Base-by-base conservation (phyloP, 2,797 vertebrate species). In the Botia almorhae region DNA sequence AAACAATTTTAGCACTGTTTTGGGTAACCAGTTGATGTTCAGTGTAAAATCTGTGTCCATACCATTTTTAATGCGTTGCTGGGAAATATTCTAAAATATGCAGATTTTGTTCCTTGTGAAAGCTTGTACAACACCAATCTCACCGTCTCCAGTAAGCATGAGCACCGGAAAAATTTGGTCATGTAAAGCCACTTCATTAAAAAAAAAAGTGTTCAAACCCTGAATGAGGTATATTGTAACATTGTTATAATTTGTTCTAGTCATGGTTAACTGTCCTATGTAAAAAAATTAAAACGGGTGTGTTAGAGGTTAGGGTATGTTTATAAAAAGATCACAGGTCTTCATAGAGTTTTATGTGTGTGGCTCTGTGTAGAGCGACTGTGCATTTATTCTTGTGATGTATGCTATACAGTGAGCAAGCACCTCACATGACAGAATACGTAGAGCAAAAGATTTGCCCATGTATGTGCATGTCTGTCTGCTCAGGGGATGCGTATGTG, bases 401-500 rank as follows among this genome's bases (percentile, higher is more conserved):
- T 68, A 23, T 2, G 10, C 55, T 68, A 50, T 74, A 55, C 29
- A 51, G 58, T 26, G 33, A 46, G 4, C 65, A 1, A 71, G 58
- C 70, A 69, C 74, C 71, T 71, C 19, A 21, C 21, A 43, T 58
- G 67, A 29, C 36, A 43, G 67, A 76, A 69, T 63, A 69, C 69
- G 39, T 68, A n/a, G 70, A 69, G 56, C 69, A 72, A 88, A 91
- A 90, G 89, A 89, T 89, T 87, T 92, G 86, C 87, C 85, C 86
- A 85, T 90, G 89, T 91, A 89, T 90, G 90, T 91, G 91, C 90
- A 90, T 90, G 33, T 82, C 63, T 80, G 78, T 89, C 72, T 82
- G 81, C 74, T 55, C 48, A 85, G 88, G 92, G 92, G 92, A 93
- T 89, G 88, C 78, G 89, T 78, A 84, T 87, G 88, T 89, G 91